Evolutionary conservation across 2,797 vertebrate genomes (phyloP), one percentile per base, ranked within the genome.

Genomic region (Pipistrellus nathusii): DNA sequence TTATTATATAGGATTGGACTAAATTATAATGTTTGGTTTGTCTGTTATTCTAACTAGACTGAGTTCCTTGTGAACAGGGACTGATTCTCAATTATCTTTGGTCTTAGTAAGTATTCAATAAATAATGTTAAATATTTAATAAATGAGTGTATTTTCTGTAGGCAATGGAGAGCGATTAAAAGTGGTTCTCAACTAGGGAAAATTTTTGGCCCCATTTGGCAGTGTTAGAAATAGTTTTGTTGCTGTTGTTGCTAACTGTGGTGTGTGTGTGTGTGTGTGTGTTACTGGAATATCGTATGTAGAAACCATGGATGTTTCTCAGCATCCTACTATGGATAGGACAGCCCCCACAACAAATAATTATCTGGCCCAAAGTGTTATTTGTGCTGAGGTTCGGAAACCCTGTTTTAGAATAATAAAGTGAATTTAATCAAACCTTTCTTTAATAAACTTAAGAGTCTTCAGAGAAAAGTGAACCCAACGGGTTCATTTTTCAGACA

Each of bases 321-420:
- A 86, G 66, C 6, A 92, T 44, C 53, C 10, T 77, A 23, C 32
- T 78, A 69, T 51, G 27, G 10, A 78, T 10, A 32, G 7, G 12
- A 62, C 6, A 89, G 14, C 14, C 12, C 13, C 41, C 8, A 14
- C 10, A 81, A 35, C 6, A 69, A 66, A 88, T 5, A 94, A 55
- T 48, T 30, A 76, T 41, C 48, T 85, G 17, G 15, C 57, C 51
- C 51, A 11, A 93, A 77, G 76, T n/a, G 23, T 59, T 90, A 76
- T 75, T 76, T 8, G 2, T 85, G 14, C 5, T 55, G 51, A 86
- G 27, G 6, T 53, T 84, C 18, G 66, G n/a, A 91, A 94, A 77
- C 3, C 4, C 13, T 80, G 21, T 68, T 93, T 90, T 69, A 81
- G 41, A 93, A 90, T 85, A 90, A 92, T 75, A 75, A 93, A 85